phyloP scores from a whole-genome alignment of 2,888 invertebrate genomes.

The Melipona beecheii region DNA sequence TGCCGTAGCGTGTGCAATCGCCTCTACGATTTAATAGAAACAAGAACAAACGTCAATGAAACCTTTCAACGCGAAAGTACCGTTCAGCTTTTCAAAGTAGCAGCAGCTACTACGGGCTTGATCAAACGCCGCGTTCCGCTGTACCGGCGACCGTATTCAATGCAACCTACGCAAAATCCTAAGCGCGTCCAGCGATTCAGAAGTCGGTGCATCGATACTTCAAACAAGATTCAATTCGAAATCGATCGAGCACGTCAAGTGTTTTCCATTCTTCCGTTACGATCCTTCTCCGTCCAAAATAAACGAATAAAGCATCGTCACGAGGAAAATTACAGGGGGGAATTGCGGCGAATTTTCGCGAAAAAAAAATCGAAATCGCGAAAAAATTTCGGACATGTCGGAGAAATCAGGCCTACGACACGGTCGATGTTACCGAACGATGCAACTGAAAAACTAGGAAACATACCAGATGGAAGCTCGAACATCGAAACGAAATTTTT shows the following conservation, averaged over 20 bases:
- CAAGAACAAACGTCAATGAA: slow-evolving; percentile 41
- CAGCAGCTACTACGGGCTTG: slow-evolving; percentile 13
- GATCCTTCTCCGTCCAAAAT: neutral
- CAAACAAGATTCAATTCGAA: slow-evolving; percentile 19
- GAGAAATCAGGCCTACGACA: neutral
- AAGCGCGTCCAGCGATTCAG: slow-evolving; percentile 30
- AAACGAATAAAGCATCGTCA: too few species aligned
- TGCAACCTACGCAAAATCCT: slow-evolving; percentile 37
- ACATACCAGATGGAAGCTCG: neutral
- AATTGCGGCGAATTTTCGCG: too few species aligned
- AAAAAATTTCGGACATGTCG: too few species aligned
- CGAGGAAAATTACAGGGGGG: neutral
- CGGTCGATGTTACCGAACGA: neutral
- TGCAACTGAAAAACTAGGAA: neutral
- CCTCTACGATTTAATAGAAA: slow-evolving; percentile 48
- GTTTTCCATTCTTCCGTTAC: neutral
- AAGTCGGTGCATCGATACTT: slow-evolving; percentile 4
- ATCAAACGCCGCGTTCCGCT: slow-evolving; percentile 28
- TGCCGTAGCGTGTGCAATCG: slow-evolving; percentile 21
- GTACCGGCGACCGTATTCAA: slow-evolving; percentile 39
- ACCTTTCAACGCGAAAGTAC: slow-evolving; percentile 33
- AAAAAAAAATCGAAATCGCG: neutral
- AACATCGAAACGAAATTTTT: slow-evolving; percentile 65
- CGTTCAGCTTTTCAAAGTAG: slow-evolving; percentile 46
- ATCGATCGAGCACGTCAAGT: slow-evolving; percentile 14